Conservation (phyloP, 2,113 vertebrate species). For the Oreochromis spilurus region DNA sequence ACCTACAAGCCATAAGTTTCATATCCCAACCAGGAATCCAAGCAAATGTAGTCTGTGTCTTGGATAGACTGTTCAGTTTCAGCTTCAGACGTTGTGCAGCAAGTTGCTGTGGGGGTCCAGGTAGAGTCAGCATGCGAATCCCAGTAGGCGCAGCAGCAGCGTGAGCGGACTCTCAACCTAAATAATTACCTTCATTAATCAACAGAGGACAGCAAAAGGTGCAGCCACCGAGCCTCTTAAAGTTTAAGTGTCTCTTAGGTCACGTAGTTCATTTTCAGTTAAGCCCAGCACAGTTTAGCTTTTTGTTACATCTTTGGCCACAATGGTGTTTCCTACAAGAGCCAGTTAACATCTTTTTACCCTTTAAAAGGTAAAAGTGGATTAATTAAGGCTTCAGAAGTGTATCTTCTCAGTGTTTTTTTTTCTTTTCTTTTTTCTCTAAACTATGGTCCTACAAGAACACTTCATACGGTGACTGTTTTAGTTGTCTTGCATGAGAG, state of each 20-base stretch:
- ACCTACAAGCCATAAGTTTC: not conserved
- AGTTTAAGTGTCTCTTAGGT: not conserved
- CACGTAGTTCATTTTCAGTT: conserved; percentile 1
- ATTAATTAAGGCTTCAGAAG: not conserved
- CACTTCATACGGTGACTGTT: too few species aligned
- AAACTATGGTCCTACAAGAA: not conserved
- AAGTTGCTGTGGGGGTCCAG: not conserved
- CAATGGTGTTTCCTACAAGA: not conserved
- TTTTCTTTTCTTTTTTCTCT: not conserved
- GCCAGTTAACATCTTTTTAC: not conserved
- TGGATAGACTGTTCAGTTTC: not conserved
- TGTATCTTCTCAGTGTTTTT: not conserved
- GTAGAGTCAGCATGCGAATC: not conserved
- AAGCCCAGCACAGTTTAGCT: not conserved
- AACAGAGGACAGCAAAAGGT: conserved; percentile 16
- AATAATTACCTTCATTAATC: conserved; percentile 57
- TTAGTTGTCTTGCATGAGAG: not conserved
- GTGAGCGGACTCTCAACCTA: conserved; percentile 5
- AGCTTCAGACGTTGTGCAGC: not conserved
- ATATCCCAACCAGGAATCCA: not conserved
- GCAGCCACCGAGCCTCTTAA: not conserved
- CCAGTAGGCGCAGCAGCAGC: not conserved
- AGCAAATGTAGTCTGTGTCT: not conserved
- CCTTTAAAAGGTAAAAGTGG: not conserved
- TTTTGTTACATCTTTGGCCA: not conserved